Base-by-base conservation (phyloP, 2,797 vertebrate genomes). In the Rhinophrynus dorsalis region DNA sequence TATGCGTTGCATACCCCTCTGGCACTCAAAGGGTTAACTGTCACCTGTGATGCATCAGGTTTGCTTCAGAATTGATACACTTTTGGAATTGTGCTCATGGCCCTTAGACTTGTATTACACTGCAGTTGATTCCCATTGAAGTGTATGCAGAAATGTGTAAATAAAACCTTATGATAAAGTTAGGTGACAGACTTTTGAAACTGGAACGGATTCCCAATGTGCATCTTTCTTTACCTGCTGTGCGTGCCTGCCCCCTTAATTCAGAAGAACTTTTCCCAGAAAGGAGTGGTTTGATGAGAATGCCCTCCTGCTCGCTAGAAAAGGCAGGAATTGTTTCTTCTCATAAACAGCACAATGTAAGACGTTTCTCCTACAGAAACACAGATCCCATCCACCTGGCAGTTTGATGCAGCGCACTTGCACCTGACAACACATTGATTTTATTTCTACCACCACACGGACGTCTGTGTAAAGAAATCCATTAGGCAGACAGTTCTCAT, bases 351-450 rank as follows among this genome's bases (percentile, higher is more conserved):
- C 52, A 83, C 75, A 61, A 72, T 48, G 33, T 27, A 44, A 80
- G 84, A 92, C 88, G 89, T 74, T 92, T 92, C 92, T 52, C 12
- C 88, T 87, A 86, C 85, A 85, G 82, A 89, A 91, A 91, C 83
- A 90, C 90, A 90, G 92, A 86, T 88, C 89, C 90, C 86, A 83
- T 92, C 86, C 92, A 93, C 90, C 91, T 92, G 91, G 90, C 90
- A 89, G 91, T 89, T 91, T 94, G 93, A 93, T 92, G 91, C 92
- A 87, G 86, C 81, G 83, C 79, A 90, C 92, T 91, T 82, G 82
- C 94, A 94, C 94, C 95, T 95, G 95, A 96, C 95, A 96, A 95
- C 92, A 91, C 95, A 96, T 96, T 92, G 96, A 97, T 97, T 97
- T 94, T 92, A 92, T 92, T 95, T 96, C 94, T 88, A 87, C 90